These are phyloP conservation scores for Saccostrea glomerata DNA, from an alignment of 1,140 invertebrate genomes.

Conservation along the genomic window DNA sequence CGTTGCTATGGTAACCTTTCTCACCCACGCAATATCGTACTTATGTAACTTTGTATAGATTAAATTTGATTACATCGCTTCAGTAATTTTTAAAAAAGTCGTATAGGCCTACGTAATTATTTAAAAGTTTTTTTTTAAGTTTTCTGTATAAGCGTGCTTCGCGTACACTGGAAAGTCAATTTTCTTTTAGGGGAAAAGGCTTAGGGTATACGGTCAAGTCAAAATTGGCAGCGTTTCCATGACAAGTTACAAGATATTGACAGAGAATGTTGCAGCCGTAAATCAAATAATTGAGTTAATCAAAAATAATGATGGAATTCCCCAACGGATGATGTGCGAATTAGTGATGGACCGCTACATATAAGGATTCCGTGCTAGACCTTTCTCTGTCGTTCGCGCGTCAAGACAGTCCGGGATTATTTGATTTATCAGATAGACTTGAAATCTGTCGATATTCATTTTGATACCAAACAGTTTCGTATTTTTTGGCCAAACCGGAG, in stretches of 20 bases:
- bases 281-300: slow-evolving; percentile 35
- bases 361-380: slow-evolving; percentile 29
- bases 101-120: background rate
- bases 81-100: background rate
- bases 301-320: slow-evolving; percentile 38
- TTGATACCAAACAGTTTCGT: slow-evolving; percentile 8
- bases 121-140: background rate
- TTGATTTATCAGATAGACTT: slow-evolving; percentile 38
- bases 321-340: slow-evolving; percentile 36
- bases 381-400: slow-evolving; percentile 25
- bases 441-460: slow-evolving; percentile 36
- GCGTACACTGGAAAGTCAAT: background rate
- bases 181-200: background rate
- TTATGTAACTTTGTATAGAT: background rate
- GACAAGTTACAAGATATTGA: slow-evolving; percentile 38
- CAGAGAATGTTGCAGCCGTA: slow-evolving; percentile 24
- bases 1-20: background rate
- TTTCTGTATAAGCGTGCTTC: background rate
- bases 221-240: slow-evolving; percentile 22
- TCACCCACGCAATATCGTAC: background rate
- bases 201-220: slow-evolving; percentile 5
- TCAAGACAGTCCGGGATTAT: slow-evolving; percentile 12
- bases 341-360: slow-evolving; percentile 22
- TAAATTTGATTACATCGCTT: background rate
- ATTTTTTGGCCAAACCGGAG: slow-evolving; percentile 11